phyloP scores from a whole-genome alignment of 2,113 vertebrate genomes.

The Cebus imitator region DNA sequence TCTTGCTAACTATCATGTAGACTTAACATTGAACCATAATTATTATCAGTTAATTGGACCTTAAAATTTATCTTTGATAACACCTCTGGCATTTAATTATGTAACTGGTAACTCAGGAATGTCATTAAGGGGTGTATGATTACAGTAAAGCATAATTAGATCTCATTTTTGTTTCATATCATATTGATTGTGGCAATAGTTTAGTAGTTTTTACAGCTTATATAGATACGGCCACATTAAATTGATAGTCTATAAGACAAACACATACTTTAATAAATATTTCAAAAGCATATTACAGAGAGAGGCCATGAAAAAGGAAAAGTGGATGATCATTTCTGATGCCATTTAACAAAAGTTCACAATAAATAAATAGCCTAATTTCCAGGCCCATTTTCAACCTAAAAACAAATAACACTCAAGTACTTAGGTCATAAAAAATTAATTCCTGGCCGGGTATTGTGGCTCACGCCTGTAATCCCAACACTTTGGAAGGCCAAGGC shows the following conservation, averaged over 20 bases:
- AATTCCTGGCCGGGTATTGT: background rate
- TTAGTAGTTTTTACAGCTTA: constrained; percentile 67
- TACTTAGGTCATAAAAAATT: constrained; percentile 30
- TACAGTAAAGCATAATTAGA: constrained; percentile 71
- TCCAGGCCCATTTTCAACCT: background rate
- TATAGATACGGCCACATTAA: constrained; percentile 65
- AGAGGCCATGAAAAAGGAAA: constrained; percentile 32
- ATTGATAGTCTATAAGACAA: constrained; percentile 68
- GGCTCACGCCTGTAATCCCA: too few relatives aligned
- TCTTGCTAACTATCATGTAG: constrained; percentile 74
- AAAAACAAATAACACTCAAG: constrained; percentile 26
- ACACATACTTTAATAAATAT: constrained; percentile 28
- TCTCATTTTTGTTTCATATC: constrained; percentile 76
- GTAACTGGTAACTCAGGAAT: constrained; percentile 69
- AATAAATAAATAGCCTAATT: constrained; percentile 20
- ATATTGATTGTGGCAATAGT: constrained; percentile 71
- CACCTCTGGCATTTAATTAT: constrained; percentile 79
- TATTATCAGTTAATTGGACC: constrained; percentile 79
- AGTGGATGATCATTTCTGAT: background rate
- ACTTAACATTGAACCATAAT: constrained; percentile 68
- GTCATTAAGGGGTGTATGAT: constrained; percentile 67
- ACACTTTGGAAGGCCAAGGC: too few relatives aligned
- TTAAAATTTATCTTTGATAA: constrained; percentile 78
- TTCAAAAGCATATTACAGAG: constrained; percentile 46
- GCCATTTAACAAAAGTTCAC: background rate